Percentiles rank a stretch among this genome's conserved stretches.
These are phyloP conservation scores for Xiphorhynchus elegans DNA, from an alignment of 2,113 vertebrate genomes.

Conservation along the genomic window DNA sequence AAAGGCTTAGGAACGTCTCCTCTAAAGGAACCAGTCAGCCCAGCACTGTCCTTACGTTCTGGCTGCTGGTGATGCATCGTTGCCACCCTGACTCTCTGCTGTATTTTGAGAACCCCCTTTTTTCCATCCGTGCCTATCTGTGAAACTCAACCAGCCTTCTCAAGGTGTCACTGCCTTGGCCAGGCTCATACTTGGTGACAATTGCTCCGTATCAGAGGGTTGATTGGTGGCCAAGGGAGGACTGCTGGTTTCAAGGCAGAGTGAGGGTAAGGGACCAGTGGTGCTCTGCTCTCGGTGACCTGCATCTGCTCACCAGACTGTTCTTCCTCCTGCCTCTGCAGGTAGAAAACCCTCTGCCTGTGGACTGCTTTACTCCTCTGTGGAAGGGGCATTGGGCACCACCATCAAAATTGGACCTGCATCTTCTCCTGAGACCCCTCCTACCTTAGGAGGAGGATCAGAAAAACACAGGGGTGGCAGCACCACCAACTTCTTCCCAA, in stretches of 20 bases:
- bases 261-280: neutral
- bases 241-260: neutral
- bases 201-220: rapidly evolving
- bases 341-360: neutral
- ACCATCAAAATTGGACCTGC: neutral
- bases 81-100: neutral
- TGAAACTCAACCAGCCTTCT: neutral
- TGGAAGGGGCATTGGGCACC: neutral
- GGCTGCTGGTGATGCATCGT: slow-evolving; percentile 22
- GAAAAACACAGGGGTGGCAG: neutral
- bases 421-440: neutral
- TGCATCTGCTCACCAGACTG: neutral
- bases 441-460: neutral
- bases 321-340: neutral
- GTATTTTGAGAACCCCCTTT: neutral
- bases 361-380: neutral
- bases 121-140: neutral
- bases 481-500: neutral
- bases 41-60: neutral
- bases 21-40: neutral
- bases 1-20: slow-evolving; percentile 18
- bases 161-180: neutral
- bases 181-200: rapidly evolving
- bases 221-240: rapidly evolving
- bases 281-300: neutral